Conservation (phyloP, 2,113 vertebrate genomes). For the Rhombomys opimus region DNA sequence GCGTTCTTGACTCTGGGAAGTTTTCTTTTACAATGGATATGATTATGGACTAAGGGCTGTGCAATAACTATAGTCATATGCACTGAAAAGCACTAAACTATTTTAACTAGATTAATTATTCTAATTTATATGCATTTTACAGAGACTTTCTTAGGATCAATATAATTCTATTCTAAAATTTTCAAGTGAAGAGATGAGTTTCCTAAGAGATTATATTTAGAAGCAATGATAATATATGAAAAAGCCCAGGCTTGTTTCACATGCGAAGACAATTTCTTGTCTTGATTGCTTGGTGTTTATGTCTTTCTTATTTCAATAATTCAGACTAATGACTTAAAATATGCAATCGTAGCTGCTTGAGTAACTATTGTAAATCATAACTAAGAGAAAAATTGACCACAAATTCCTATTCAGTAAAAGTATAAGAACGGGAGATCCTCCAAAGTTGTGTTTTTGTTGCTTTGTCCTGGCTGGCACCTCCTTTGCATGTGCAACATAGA, state of each 20-base stretch:
- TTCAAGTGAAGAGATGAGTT: slow-evolving; percentile 84
- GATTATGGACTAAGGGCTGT: slow-evolving; percentile 86
- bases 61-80: slow-evolving; percentile 88
- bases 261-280: slow-evolving; percentile 83
- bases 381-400: slow-evolving; percentile 73
- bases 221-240: slow-evolving; percentile 81
- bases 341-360: slow-evolving; percentile 84
- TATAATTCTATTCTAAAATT: slow-evolving; percentile 85
- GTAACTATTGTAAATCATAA: slow-evolving; percentile 84
- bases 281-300: slow-evolving; percentile 85
- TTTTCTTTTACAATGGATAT: slow-evolving; percentile 83
- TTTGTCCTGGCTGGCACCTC: slow-evolving; percentile 86
- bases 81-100: slow-evolving; percentile 85
- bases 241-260: slow-evolving; percentile 83
- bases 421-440: slow-evolving; percentile 75
- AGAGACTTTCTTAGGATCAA: slow-evolving; percentile 82
- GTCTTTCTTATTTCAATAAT: slow-evolving; percentile 83
- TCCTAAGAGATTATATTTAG: slow-evolving; percentile 87
- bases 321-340: slow-evolving; percentile 83
- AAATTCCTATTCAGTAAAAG: slow-evolving; percentile 82
- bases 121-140: slow-evolving; percentile 87
- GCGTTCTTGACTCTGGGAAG: slow-evolving; percentile 84
- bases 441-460: slow-evolving; percentile 81
- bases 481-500: slow-evolving; percentile 87
- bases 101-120: slow-evolving; percentile 87